Base-by-base conservation (phyloP, 1,140 invertebrate genomes). In the Lucilia sericata region DNA sequence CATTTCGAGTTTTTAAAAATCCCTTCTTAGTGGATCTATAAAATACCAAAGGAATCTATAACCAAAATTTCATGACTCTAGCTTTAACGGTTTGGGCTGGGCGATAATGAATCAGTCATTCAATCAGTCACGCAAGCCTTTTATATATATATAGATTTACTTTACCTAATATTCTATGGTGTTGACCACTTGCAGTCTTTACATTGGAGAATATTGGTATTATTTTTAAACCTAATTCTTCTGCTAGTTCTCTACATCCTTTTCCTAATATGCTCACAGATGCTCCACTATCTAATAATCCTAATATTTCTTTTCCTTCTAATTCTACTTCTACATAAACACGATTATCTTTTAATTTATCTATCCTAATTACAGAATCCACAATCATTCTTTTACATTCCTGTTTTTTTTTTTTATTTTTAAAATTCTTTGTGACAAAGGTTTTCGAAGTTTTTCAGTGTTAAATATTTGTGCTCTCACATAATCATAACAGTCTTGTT, bases 171-270 rank as follows among this genome's bases (percentile, higher is more conserved):
- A 70, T 19, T 19, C 65, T 70, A 19, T 70, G 65, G 7, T 70
- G 65, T 70, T 70, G 65, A 21, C 65, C 65, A 19, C 14, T 19
- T 70, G 65, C 65, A n/a, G 65, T 70, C 21, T 17, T 70, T 7
- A 70, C n/a, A 3, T 70, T 70, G n/a, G 65, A 70, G n/a, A 70
- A 70, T 17, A 70, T 70, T n/a, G 65, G 65, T 19, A 19, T 70
- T 19, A 70, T n/a, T n/a, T 17, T 19, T n/a, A 70, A 17, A 19
- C 21, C 65, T 17, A 70, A 21, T 8, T 17, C 8, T 19, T 70
- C 65, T 19, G 19, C n/a, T 19, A 70, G 7, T 17, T 70, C 65
- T 70, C n/a, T 17, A 70, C 65, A 70, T 19, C 19, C 21, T 70
- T 19, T 70, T 17, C 65, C 65, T 19, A 70, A 8, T 19, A 70